Evolutionary conservation across 2,113 vertebrate genomes (phyloP).

Genomic region (Ciconia boyciana): DNA sequence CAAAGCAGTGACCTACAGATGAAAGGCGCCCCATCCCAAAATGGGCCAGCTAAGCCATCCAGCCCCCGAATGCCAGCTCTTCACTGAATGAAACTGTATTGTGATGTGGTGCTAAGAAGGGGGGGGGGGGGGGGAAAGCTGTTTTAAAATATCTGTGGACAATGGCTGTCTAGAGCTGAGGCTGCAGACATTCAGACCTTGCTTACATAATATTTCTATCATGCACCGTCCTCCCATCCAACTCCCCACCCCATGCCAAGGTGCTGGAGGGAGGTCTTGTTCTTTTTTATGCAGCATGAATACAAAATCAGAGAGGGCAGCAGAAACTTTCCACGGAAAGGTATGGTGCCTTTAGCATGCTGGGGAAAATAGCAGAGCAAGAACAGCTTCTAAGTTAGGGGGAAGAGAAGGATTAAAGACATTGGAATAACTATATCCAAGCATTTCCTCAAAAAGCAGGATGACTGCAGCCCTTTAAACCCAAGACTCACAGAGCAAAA

Average conservation of each 20-base stretch:
- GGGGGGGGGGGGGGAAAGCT: no score
- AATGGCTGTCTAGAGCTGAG: not conserved
- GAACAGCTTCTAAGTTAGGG: not conserved
- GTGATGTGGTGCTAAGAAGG: not conserved
- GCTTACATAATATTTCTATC: constrained; percentile 45
- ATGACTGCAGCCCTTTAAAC: constrained; percentile 25
- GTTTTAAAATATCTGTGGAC: constrained; percentile 25
- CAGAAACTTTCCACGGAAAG: constrained; percentile 39
- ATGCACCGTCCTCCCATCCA: not conserved
- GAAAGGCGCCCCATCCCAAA: constrained; percentile 34
- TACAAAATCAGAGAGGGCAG: constrained; percentile 13
- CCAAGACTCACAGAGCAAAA: not conserved
- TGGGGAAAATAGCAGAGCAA: not conserved
- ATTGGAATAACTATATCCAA: not conserved
- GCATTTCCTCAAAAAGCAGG: constrained; percentile 21
- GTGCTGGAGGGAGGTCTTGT: constrained; percentile 55
- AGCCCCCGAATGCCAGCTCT: constrained; percentile 18
- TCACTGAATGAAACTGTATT: constrained; percentile 46
- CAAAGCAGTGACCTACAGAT: constrained; percentile 56
- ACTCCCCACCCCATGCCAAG: constrained; percentile 29
- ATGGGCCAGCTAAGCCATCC: constrained; percentile 32
- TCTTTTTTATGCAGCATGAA: constrained; percentile 34
- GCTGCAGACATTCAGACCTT: constrained; percentile 6
- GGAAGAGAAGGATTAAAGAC: constrained; percentile 18
- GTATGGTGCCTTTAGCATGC: constrained; percentile 33